Base-by-base conservation (phyloP, 2,113 vertebrate species). In the Eulemur rufifrons region DNA sequence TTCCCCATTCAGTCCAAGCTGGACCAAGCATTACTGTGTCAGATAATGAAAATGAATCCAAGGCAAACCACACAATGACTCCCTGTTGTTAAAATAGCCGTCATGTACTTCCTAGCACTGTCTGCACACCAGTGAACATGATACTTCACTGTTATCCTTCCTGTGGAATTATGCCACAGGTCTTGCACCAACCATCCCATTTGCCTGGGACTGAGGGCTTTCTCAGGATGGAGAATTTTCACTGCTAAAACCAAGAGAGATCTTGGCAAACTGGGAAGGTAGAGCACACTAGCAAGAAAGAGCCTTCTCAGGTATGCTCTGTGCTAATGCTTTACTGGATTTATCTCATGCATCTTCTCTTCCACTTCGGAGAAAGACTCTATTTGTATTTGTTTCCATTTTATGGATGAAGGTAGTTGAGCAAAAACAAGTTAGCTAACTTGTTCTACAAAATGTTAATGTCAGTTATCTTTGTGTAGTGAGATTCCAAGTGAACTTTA, bases 391-490 rank as follows among this genome's bases (percentile, higher is more conserved):
- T 84, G 23, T 64, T 89, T 66, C 59, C 50, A 17, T 87, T 61
- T 89, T 56, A 23, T 54, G 0, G 13, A 20, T 61, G 47, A 78
- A 68, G n/a, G 42, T 45, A 71, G 63, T 8, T n/a, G 59, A 68
- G 50, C 12, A 82, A 64, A 93, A 95, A 39, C 39, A 88, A 18
- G 4, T 68, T 56, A 69, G 42, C 25, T 66, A 11, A 86, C 25
- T 63, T 71, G 34, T 14, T 12, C 37, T 74, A 45, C 5, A 64
- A 45, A 83, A 47, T 23, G 14, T 52, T 27, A 37, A 74, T 29
- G 32, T 47, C 32, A 39, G 10, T 93, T 93, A 11, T 89, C 42
- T 86, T 93, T 84, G 39, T 23, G 10, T 73, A n/a, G 25, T 93
- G 89, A 93, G 27, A 71, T 74, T 89, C 91, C 37, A 59, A 80